phyloP scores from a whole-genome alignment of 2,797 vertebrate species.

The Anabacerthia variegaticeps region DNA sequence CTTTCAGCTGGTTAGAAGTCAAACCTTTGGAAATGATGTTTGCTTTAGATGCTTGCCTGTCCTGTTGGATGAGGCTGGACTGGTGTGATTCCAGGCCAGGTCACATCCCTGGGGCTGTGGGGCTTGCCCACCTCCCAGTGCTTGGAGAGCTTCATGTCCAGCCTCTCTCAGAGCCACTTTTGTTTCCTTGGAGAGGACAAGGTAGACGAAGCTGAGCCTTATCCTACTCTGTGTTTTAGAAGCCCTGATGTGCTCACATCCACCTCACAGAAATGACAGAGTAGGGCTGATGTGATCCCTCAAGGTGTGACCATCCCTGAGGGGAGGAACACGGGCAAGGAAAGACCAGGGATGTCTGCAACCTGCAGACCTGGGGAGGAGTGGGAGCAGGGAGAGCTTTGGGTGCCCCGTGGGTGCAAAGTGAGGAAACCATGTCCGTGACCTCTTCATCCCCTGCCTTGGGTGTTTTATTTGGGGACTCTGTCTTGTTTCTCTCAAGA shows the following conservation, averaged over 20 bases:
- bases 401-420: neutral
- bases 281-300: neutral
- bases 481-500: neutral
- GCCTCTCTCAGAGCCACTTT: neutral
- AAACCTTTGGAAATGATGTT: neutral
- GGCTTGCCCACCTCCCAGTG: neutral
- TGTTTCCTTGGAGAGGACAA: neutral
- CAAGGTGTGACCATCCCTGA: neutral
- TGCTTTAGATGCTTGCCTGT: neutral
- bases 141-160: neutral
- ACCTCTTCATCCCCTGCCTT: neutral
- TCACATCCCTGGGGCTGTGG: neutral
- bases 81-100: neutral
- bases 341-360: neutral
- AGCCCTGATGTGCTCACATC: neutral
- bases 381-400: neutral
- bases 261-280: neutral
- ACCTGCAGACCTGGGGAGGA: neutral
- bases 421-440: neutral
- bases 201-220: neutral
- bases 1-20: neutral
- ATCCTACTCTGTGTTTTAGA: neutral
- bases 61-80: neutral
- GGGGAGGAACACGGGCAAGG: neutral
- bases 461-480: neutral